Conservation (phyloP, 2,113 vertebrate genomes). For the Philantomba maxwellii region DNA sequence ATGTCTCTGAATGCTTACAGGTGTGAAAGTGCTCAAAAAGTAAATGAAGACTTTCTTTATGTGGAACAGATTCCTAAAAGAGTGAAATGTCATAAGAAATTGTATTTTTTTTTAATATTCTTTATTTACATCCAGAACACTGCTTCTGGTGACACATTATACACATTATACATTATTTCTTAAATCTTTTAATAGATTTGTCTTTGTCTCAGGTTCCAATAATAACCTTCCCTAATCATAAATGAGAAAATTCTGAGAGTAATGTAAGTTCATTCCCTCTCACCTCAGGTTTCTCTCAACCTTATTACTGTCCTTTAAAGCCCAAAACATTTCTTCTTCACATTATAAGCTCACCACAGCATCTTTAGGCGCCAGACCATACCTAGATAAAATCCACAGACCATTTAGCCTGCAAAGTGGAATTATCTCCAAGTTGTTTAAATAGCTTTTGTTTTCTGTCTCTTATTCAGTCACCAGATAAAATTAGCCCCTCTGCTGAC, state of each 20-base stretch:
- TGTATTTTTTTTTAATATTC: not conserved
- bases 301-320: not conserved
- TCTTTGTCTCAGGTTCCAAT: not conserved
- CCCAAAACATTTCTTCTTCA: not conserved
- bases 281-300: not conserved
- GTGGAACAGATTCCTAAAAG: not conserved
- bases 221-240: not conserved
- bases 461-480: not conserved
- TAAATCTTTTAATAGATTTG: not conserved
- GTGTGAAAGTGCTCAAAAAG: not conserved
- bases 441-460: not conserved
- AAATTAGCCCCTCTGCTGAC: not conserved
- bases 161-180: not conserved
- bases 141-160: not conserved
- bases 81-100: not conserved
- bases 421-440: not conserved
- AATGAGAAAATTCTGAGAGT: not conserved
- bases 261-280: not conserved
- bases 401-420: not conserved
- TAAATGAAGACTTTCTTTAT: not conserved
- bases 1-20: not conserved
- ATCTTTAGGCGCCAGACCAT: not conserved
- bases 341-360: not conserved
- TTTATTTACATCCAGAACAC: not conserved
- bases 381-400: not conserved